Evolutionary conservation across 2,113 vertebrate genomes (phyloP).

Genomic region (Manacus vitellinus): DNA sequence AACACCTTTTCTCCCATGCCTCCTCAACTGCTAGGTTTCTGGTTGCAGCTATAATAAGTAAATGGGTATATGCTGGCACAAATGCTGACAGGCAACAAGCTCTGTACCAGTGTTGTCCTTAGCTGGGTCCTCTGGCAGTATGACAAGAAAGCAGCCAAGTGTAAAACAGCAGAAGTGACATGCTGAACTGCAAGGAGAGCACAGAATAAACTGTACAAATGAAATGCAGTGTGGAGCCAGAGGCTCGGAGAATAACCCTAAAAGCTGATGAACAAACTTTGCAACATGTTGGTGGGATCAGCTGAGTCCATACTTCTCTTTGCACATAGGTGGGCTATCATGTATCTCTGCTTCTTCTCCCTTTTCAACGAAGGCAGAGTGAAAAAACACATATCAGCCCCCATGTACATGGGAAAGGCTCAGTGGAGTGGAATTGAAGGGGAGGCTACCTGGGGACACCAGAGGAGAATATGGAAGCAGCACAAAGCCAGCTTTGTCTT

Average conservation of each 20-base stretch:
- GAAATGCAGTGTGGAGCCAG: not conserved
- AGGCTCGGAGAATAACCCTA: not conserved
- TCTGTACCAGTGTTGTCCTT: not conserved
- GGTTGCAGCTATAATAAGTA: not conserved
- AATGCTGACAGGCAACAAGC: not conserved
- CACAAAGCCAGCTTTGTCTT: not conserved
- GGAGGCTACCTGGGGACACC: not conserved
- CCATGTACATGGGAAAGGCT: rapidly evolving
- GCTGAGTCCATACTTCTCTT: not conserved
- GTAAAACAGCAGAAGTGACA: not conserved
- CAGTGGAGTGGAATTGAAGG: rapidly evolving
- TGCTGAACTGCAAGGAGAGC: not conserved
- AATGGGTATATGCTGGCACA: not conserved
- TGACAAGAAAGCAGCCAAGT: not conserved
- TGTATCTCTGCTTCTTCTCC: not conserved
- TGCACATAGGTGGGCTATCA: rapidly evolving
- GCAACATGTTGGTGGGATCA: not conserved
- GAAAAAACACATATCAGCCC: not conserved
- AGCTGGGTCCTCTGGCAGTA: not conserved
- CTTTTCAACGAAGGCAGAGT: not conserved
- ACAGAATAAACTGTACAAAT: not conserved
- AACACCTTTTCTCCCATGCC: not conserved
- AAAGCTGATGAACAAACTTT: not conserved
- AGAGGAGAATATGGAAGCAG: not conserved
- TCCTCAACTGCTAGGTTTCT: not conserved